Evolutionary conservation across 1,140 invertebrate genomes (phyloP).

Genomic region (Tetraneura akinire): DNA sequence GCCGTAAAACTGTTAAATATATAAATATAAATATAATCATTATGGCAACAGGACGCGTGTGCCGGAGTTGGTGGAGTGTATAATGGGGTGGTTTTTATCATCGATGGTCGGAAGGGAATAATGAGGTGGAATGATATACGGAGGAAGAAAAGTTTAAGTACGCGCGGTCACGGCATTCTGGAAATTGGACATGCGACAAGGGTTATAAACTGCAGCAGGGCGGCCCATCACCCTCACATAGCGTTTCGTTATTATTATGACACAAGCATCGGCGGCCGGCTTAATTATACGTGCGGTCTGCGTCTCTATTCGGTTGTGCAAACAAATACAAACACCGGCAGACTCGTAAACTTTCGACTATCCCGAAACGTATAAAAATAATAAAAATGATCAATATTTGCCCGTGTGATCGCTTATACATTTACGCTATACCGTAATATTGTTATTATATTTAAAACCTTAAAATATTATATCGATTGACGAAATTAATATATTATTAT

Average conservation of each 20-base stretch:
- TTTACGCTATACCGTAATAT: no score
- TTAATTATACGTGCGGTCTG: background rate
- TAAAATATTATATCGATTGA: background rate
- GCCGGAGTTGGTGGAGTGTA: no score
- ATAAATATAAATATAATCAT: no score
- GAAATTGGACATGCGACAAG: conserved; percentile 38
- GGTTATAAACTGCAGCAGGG: background rate
- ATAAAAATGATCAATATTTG: no score
- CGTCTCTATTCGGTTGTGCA: background rate
- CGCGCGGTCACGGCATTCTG: conserved; percentile 31
- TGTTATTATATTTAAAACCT: background rate
- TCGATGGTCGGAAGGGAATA: background rate
- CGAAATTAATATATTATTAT: no score
- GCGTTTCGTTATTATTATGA: conserved; percentile 9
- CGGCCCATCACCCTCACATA: background rate
- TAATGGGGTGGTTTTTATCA: no score
- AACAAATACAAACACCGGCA: background rate
- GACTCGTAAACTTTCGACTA: background rate
- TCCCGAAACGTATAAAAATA: no score
- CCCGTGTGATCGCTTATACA: no score
- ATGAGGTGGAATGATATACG: conserved; percentile 8
- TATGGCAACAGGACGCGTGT: no score
- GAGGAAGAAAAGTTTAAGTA: conserved; percentile 24
- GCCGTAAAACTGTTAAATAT: no score
- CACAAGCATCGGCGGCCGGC: background rate